Base-by-base conservation (phyloP, 2,888 invertebrate genomes). In the Zele albiditarsus region DNA sequence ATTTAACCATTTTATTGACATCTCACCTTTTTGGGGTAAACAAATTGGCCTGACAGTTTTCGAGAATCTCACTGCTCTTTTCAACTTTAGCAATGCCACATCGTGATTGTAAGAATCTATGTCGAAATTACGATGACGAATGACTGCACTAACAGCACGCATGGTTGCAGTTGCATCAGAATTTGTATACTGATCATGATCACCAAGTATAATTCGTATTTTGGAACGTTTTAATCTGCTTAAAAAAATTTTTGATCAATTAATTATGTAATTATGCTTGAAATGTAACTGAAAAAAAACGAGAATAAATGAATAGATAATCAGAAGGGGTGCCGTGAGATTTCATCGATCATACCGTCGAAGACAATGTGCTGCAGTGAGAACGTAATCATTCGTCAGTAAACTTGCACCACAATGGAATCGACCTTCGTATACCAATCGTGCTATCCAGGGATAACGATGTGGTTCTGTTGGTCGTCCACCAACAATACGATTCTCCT, bases 361-460 rank as follows among this genome's bases (percentile, higher is more conserved):
- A 73, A 96, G 94, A 87, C 96, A 96, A 90, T 96, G 96, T 2
- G 96, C 96, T 0, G 96, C 96, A 0, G 96, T 96, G 73, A 97
- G 91, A 75, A 96, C 95, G 87, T 95, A 96, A 89, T 96, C 95
- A 87, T 94, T 94, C 73, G 95, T 95, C 62, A 97, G 91, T 33
- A 96, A 91, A 2, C 96, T 95, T 27, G 94, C 96, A 0, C 96
- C 96, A 85, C 96, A 97, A 87, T 96, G 96, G 90, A 96, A 96
- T 89, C 95, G 95, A 0, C 96, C 96, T 85, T 96, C 95, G 88
- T 96, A 96, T 16, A 96, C 94, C 73, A 97, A 91, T 62, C 96
- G 91, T 3, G 95, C 96, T 89, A 96, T 93, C 96, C 96, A 96
- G 10, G 96, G 96, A 89, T 95, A 96, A 81, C 94, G 93, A 90